phyloP scores from a whole-genome alignment of 2,797 vertebrate genomes.

The Acestrorhynchus altus region DNA sequence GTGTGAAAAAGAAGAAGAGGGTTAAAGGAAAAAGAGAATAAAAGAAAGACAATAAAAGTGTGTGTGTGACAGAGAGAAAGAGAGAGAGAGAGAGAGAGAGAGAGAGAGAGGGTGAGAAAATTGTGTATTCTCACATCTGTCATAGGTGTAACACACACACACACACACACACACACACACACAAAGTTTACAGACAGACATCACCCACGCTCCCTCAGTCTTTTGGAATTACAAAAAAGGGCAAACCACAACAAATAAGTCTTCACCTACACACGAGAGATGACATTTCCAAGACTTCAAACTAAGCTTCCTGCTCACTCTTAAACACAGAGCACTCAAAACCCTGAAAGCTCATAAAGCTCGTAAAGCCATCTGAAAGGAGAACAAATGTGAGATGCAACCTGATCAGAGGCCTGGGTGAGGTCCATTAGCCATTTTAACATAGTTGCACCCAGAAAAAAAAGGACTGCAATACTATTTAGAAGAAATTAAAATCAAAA shows the following conservation, averaged over 20 bases:
- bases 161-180: constrained; percentile 36
- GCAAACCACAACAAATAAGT: constrained; percentile 45
- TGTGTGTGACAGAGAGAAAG: constrained; percentile 2
- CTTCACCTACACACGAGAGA: constrained; percentile 40
- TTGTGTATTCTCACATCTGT: constrained; percentile 50
- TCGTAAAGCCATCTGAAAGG: not conserved
- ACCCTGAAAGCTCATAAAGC: no score
- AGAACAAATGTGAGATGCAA: not conserved
- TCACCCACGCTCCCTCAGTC: constrained; percentile 37
- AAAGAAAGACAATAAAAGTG: not conserved
- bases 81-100: constrained; percentile 15
- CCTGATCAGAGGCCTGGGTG: no score
- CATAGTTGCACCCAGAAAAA: no score
- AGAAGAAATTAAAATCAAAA: no score
- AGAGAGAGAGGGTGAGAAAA: constrained; percentile 34
- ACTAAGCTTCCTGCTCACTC: not conserved
- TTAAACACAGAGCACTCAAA: not conserved
- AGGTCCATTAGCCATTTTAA: no score
- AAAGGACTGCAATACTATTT: no score
- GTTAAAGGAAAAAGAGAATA: not conserved
- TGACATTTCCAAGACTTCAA: constrained; percentile 31
- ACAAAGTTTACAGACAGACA: constrained; percentile 28
- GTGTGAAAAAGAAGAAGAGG: not conserved
- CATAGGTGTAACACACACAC: constrained; percentile 50
- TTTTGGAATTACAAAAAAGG: constrained; percentile 47